Conservation (phyloP, 92 coral and sea anemone genomes). For the Epizoanthus illoricatus region DNA sequence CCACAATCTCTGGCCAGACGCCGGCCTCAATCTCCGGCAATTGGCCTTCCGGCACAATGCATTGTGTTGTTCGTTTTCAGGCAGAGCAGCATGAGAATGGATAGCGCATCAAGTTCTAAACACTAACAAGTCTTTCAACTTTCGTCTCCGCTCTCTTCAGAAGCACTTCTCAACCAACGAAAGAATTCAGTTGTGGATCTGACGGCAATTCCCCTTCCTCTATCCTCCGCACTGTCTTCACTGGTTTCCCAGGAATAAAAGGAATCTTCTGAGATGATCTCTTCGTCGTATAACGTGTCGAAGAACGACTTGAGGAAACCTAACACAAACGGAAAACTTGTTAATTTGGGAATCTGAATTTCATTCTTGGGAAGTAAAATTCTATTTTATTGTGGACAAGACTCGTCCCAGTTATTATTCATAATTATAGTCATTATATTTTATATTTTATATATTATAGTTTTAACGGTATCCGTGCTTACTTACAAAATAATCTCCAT, state of each 20-base stretch:
- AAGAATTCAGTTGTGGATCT: slow-evolving; percentile 72
- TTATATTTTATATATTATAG: too few species aligned
- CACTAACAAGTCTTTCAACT: slow-evolving; percentile 3
- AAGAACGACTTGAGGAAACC: slow-evolving; percentile 75
- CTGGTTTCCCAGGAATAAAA: slow-evolving; percentile 72
- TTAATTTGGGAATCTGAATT: too few species aligned
- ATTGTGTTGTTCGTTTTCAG: background rate
- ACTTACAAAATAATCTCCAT: too few species aligned
- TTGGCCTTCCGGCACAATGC: background rate
- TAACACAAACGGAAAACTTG: background rate
- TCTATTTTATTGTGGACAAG: too few species aligned
- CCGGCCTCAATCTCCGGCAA: background rate
- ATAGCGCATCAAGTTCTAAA: background rate
- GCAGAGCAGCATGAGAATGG: background rate
- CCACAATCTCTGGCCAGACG: background rate
- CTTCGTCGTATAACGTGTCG: slow-evolving; percentile 83
- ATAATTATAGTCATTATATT: too few species aligned
- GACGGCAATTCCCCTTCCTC: slow-evolving; percentile 78
- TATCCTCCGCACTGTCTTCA: slow-evolving; percentile 50
- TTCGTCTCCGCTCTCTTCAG: slow-evolving; percentile 73
- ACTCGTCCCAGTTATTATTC: background rate
- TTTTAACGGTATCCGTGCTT: too few species aligned
- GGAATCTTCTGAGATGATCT: slow-evolving; percentile 76
- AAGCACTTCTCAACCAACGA: slow-evolving; percentile 82
- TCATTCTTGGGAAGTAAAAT: too few species aligned